These are phyloP conservation scores for Grapholita molesta DNA, from an alignment of 1,140 invertebrate species.

Conservation along the genomic window DNA sequence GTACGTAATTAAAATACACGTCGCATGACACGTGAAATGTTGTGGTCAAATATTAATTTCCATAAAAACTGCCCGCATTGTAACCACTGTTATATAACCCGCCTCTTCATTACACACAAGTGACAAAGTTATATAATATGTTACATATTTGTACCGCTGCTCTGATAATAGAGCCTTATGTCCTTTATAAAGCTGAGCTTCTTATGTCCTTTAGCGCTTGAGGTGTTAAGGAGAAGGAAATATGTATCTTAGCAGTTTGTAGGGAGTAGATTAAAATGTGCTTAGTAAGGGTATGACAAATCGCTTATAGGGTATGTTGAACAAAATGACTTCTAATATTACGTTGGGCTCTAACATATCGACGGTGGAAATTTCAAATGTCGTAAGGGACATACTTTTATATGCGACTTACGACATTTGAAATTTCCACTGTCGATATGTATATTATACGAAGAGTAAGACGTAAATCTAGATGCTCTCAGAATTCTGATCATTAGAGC, in stretches of 20 bases:
- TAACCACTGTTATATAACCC: background rate
- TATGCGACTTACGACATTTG: too few species aligned
- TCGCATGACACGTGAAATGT: background rate
- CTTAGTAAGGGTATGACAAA: background rate
- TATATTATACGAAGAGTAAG: too few species aligned
- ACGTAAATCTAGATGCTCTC: too few species aligned
- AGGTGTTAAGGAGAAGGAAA: background rate
- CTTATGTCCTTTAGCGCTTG: background rate
- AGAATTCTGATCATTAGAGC: too few species aligned
- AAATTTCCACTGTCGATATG: too few species aligned
- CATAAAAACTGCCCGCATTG: background rate
- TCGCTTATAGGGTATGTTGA: background rate
- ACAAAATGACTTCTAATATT: background rate
- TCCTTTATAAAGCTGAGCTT: background rate
- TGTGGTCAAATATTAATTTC: constrained; percentile 11
- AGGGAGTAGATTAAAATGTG: background rate
- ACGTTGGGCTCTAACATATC: background rate
- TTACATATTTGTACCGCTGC: background rate
- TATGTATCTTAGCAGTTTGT: background rate
- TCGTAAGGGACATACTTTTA: too few species aligned
- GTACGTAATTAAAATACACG: background rate
- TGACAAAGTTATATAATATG: constrained; percentile 10
- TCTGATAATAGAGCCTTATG: background rate
- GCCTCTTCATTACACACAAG: background rate
- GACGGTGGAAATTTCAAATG: too few species aligned